These are phyloP conservation scores for Abscondita cerata DNA, from an alignment of 2,888 invertebrate species.

Conservation along the genomic window DNA sequence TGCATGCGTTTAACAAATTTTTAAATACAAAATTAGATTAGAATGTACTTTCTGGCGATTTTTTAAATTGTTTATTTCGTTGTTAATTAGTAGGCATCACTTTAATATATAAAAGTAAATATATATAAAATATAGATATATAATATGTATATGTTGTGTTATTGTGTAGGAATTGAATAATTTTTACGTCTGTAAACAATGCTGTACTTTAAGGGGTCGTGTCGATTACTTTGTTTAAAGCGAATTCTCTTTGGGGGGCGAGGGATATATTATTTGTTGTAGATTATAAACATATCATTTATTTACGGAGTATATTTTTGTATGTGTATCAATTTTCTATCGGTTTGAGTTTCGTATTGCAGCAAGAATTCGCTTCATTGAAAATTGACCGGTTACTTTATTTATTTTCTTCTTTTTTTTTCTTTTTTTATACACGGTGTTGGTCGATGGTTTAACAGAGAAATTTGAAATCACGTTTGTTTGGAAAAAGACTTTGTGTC, in stretches of 20 bases:
- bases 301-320: constrained; percentile 35
- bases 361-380: constrained; percentile 5
- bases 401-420: neutral
- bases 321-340: constrained; percentile 25
- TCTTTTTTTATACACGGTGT: constrained; percentile 2
- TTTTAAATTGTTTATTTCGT: constrained; percentile 38
- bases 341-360: constrained; percentile 6
- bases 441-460: constrained; percentile 11
- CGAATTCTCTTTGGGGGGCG: too few relatives aligned
- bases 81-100: constrained; percentile 31
- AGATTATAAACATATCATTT: constrained; percentile 43
- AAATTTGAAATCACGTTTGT: neutral
- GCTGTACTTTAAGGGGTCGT: constrained; percentile 43
- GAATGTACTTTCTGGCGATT: constrained; percentile 33
- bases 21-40: constrained; percentile 44
- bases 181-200: constrained; percentile 34
- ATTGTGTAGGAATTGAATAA: constrained; percentile 32
- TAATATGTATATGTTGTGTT: constrained; percentile 31
- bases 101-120: constrained; percentile 20
- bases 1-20: constrained; percentile 53
- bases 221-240: constrained; percentile 29
- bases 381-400: neutral
- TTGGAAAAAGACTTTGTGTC: constrained; percentile 1
- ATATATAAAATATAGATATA: neutral
- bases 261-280: too few relatives aligned